These are phyloP conservation scores for Achatina immaculata DNA, from an alignment of 1,140 invertebrate genomes.

Conservation along the genomic window DNA sequence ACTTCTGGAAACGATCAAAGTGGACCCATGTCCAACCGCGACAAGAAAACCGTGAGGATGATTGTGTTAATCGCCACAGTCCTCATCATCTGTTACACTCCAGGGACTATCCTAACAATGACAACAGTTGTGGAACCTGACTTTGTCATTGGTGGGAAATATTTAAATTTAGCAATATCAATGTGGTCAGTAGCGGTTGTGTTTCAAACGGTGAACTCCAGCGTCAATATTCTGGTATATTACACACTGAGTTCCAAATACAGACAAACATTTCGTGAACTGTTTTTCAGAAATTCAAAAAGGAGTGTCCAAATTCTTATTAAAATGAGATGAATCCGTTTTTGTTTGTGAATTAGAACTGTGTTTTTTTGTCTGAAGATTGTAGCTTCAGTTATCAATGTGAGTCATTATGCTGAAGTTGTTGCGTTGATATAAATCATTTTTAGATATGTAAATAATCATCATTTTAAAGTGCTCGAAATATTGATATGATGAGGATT, in stretches of 20 bases:
- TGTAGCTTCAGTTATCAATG: too few species aligned
- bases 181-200: neutral
- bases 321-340: too few species aligned
- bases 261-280: neutral
- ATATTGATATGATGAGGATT: too few species aligned
- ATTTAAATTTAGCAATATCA: neutral
- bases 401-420: too few species aligned
- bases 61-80: neutral
- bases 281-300: too few species aligned
- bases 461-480: too few species aligned
- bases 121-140: neutral
- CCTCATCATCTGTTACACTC: neutral
- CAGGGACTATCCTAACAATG: neutral
- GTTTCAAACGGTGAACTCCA: neutral
- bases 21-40: neutral
- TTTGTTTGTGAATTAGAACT: too few species aligned
- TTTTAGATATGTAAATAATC: too few species aligned
- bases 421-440: too few species aligned
- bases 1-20: neutral
- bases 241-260: neutral
- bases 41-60: neutral
- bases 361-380: too few species aligned
- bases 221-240: neutral
- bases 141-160: neutral
- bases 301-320: too few species aligned